Base-by-base conservation (phyloP, 2,797 vertebrate species). In the Lacerta viridis region DNA sequence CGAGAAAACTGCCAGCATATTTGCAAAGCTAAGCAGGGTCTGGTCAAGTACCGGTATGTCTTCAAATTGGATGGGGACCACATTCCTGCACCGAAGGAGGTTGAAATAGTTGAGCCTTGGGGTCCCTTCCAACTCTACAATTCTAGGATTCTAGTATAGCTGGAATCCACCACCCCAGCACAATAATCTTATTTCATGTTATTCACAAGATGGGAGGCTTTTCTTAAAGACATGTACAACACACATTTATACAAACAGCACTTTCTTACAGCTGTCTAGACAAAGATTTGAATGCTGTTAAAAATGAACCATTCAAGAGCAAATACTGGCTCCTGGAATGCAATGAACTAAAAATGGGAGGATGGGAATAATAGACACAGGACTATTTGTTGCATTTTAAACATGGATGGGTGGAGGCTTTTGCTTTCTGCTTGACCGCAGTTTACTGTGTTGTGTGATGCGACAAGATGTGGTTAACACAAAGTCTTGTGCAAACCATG, bases 221-320 rank as follows among this genome's bases (percentile, higher is more conserved):
- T 87, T 84, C 55, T 64, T 23, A 23, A 64, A 64, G 61, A 7
- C 87, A 83, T 43, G 84, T 17, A 36, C 41, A 66, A 41, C 61
- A 89, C 9, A 11, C 79, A 85, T 87, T 81, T 80, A 64, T 36
- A 1, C 88, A 0, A 85, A 1, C 3, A 91, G 71, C 86, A 87
- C 81, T 92, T 94, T 89, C 85, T 90, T 92, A 87, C 80, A 90
- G 89, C 88, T 88, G 91, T 89, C 94, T 91, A 94, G 93, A 95
- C 93, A 93, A 92, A 69, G 77, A 93, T 89, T 85, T 87, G 91
- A 92, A 90, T 81, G 91, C 86, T 93, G 88, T 78, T n/a, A 91
- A 88, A 55, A 95, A 94, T 59, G 79, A 91, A 64, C 86, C 87
- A 93, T 7, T 81, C 78, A 80, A 74, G 80, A 94, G 92, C 86